Evolutionary conservation across 1,140 invertebrate genomes (phyloP), one percentile per base, ranked within the genome.

Genomic region (Drosophila biarmipes): DNA sequence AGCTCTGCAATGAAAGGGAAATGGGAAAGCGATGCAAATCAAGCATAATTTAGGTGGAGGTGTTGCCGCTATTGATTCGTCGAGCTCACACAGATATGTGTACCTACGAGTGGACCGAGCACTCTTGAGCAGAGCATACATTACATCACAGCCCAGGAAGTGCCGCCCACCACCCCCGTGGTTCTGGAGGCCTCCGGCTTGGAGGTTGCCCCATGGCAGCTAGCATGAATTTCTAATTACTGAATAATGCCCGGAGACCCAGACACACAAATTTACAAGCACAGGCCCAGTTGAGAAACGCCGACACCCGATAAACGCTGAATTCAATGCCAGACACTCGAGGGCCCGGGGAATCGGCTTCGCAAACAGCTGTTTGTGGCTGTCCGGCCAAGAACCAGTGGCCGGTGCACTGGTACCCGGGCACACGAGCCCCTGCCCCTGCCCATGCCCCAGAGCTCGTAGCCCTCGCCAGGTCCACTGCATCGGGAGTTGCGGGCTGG

Each of bases 151-250:
- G 40, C 29, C 12, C 55, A 63, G 61, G 55, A 63, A 63, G 29
- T 31, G n/a, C 29, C 49, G 4, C 49, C 57, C 34, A 31, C n/a
- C n/a, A 2, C 14, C 7, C 24, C 2, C 19, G 7, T 7, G n/a
- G 4, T 48, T 48, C 46, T 6, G 17, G 29, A 48, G 46, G 46
- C n/a, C 46, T 31, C 8, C 24, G 14, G 21, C 34, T 51, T 24
- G 55, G 19, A 43, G 56, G 52, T 55, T 71, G 51, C 68, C 51
- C 64, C 57, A 68, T 46, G 21, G 49, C 48, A 42, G 49, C 46
- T 24, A 37, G 34, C 73, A 78, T 78, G 48, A 77, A 77, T 63
- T 71, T 49, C 64, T 78, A 78, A 76, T 75, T 75, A 71, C 63
- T 54, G 67, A 56, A 67, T 46, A 76, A 69, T 57, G 56, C 42